Evolutionary conservation across 2,113 vertebrate genomes (phyloP).

Genomic region (Oreochromis niloticus): DNA sequence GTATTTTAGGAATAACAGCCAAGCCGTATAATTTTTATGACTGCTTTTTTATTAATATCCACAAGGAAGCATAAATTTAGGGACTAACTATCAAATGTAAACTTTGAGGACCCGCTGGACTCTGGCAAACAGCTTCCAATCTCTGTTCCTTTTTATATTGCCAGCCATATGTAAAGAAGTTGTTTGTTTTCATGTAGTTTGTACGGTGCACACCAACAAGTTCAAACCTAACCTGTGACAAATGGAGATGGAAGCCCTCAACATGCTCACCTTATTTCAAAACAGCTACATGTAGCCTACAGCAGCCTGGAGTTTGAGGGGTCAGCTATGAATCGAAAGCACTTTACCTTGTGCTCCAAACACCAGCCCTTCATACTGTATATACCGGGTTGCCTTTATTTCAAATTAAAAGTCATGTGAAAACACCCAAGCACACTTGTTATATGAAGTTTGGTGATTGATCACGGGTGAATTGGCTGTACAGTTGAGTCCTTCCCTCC

Average conservation of each 20-base stretch:
- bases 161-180: neutral
- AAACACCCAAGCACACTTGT: constrained; percentile 7
- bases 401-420: constrained; percentile 42
- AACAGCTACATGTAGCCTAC: neutral
- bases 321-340: neutral
- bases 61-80: constrained; percentile 40
- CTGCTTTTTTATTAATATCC: constrained; percentile 47
- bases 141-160: neutral
- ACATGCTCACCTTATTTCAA: neutral
- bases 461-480: constrained; percentile 56
- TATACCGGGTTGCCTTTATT: neutral
- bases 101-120: constrained; percentile 18
- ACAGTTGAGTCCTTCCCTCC: neutral
- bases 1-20: constrained; percentile 21
- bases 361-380: neutral
- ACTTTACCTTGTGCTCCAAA: neutral
- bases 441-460: constrained; percentile 54
- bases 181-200: neutral
- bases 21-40: constrained; percentile 5
- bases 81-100: neutral
- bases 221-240: neutral
- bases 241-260: neutral
- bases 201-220: neutral
- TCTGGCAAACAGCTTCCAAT: neutral
- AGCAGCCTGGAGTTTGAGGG: neutral